Base-by-base conservation (phyloP, 1,140 invertebrate species). In the Parasteatoda tepidariorum region DNA sequence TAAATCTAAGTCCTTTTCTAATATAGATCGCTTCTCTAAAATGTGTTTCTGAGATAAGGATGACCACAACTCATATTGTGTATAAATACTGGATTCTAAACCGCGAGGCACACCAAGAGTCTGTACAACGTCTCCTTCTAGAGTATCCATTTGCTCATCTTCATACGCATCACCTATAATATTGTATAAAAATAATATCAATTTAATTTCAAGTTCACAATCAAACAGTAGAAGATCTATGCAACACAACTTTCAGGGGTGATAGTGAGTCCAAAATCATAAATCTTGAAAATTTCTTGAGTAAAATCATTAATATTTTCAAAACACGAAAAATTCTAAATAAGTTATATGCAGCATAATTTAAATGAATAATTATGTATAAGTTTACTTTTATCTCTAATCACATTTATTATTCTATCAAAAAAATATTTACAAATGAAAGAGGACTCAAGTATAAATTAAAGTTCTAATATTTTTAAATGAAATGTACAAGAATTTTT, bases 31-130 rank as follows among this genome's bases (percentile, higher is more conserved):
- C n/a, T 38, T 22, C 2, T 68, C 24, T 4, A 64, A 38, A 26
- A 71, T 38, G 7, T 48, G 2, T 70, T 4, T 15, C 4, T 0
- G 1, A 11, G 83, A 68, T 31, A 82, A n/a, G 13, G 76, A 66
- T 59, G 41, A 3, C 84, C 84, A 85, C 31, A 85, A 13, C 5
- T 82, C 70, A 54, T 75, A 24, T 13, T 78, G 55, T 0, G 84
- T 83, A 41, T 85, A 62, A 7, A 85, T 62, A 3, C 59, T 78
- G 7, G 71, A 82, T 11, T 83, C 55, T 22, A 24, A 34, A 13
- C 79, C 71, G 6, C 79, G 54, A n/a, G 57, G 11, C 0, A 61
- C 71, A 18, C 26, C 38, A 9, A 26, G 66, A 0, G 84, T 85
- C 33, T 13, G 2, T 6, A 76, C 31, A 4, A 66, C 1, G 24